phyloP scores from a whole-genome alignment of 2,797 vertebrate genomes.

The Meda fulgida region DNA sequence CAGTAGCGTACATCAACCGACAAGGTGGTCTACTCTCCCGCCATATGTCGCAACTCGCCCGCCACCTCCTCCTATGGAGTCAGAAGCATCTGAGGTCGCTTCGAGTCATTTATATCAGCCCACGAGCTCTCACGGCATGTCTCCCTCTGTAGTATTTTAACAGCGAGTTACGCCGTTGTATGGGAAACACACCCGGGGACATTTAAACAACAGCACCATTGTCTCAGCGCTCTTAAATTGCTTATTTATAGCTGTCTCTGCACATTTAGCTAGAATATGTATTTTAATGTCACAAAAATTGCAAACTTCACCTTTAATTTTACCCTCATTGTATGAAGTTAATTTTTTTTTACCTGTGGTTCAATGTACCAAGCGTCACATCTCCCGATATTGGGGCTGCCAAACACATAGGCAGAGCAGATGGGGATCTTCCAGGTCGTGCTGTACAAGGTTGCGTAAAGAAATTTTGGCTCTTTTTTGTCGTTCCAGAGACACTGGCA shows the following conservation, averaged over 20 bases:
- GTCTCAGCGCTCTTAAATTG: too few species aligned
- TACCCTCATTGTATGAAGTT: background rate
- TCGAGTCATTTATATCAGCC: too few species aligned
- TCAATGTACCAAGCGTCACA: background rate
- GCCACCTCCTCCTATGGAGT: too few species aligned
- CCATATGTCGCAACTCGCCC: too few species aligned
- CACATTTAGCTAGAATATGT: background rate
- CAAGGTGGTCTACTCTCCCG: too few species aligned
- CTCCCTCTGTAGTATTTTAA: too few species aligned
- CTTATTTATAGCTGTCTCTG: background rate
- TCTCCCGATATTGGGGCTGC: background rate
- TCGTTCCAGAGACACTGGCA: background rate
- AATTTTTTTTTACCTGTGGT: background rate
- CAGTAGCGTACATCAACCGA: too few species aligned
- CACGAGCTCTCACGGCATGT: too few species aligned
- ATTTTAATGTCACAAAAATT: background rate
- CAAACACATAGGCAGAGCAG: background rate
- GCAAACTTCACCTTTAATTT: background rate
- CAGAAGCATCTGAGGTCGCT: too few species aligned
- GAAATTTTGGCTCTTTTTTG: rapidly evolving
- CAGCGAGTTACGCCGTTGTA: too few species aligned
- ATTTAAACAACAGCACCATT: too few species aligned
- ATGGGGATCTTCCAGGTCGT: constrained; percentile 1
- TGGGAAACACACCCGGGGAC: too few species aligned
- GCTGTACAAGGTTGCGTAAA: constrained; percentile 15